phyloP scores from a whole-genome alignment of 2,797 vertebrate genomes.

The Alauda arvensis region DNA sequence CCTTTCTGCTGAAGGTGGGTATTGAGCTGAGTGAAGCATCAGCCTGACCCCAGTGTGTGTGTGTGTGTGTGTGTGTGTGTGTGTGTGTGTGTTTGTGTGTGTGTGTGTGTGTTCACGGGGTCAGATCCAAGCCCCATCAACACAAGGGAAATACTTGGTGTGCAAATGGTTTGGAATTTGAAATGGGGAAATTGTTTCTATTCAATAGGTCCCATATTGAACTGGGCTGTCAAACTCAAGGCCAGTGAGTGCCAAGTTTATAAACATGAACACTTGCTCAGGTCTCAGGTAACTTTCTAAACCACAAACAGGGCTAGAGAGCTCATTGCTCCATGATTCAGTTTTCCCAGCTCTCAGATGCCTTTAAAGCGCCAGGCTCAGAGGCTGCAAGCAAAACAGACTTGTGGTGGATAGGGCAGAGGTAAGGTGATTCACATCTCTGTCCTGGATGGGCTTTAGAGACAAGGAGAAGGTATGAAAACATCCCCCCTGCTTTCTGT shows the following conservation, averaged over 20 bases:
- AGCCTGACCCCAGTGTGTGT: rapidly evolving
- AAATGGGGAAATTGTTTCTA: background rate
- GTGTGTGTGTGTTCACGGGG: background rate
- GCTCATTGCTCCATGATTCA: background rate
- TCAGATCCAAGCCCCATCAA: background rate
- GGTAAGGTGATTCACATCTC: background rate
- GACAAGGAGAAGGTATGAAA: background rate
- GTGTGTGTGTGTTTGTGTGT: too few relatives aligned
- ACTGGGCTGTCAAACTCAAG: background rate
- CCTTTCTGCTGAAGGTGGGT: background rate
- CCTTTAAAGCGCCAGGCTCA: background rate
- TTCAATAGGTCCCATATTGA: background rate
- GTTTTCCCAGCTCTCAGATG: background rate
- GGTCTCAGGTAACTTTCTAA: background rate
- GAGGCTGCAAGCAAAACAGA: background rate
- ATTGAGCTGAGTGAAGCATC: background rate
- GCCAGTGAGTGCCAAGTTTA: rapidly evolving
- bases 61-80: background rate
- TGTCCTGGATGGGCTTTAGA: background rate
- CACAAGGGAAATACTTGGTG: rapidly evolving
- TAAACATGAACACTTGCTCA: background rate
- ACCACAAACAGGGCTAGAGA: background rate
- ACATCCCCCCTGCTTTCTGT: background rate
- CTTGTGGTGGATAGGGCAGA: background rate
- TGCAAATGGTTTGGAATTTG: background rate